These are phyloP conservation scores for Plusia festucae DNA, from an alignment of 2,888 invertebrate species.

Conservation along the genomic window DNA sequence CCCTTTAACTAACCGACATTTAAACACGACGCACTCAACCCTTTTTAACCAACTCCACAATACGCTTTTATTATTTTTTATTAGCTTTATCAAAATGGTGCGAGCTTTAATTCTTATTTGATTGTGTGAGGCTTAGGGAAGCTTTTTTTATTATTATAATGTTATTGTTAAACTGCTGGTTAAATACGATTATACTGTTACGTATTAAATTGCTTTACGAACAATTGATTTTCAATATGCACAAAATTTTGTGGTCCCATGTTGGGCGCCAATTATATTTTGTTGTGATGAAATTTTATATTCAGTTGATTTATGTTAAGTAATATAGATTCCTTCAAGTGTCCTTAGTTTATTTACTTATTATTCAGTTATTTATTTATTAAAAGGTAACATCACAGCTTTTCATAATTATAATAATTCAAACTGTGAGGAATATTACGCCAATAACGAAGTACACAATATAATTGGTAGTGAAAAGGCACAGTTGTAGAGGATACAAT, in stretches of 20 bases:
- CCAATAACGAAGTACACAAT: no score
- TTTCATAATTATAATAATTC: no score
- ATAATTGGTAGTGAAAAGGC: no score
- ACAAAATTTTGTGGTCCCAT: conserved; percentile 48
- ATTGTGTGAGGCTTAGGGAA: conserved; percentile 40
- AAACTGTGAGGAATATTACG: no score
- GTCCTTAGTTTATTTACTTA: background rate
- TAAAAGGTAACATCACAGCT: no score
- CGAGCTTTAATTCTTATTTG: conserved; percentile 55
- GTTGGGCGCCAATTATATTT: conserved; percentile 57
- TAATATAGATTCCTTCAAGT: background rate
- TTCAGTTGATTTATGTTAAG: background rate
- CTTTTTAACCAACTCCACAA: conserved; percentile 38
- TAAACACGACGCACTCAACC: conserved; percentile 31
- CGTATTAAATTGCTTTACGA: conserved; percentile 59
- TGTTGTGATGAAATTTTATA: background rate
- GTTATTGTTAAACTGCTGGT: conserved; percentile 42
- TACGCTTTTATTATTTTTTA: conserved; percentile 28
- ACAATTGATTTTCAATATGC: conserved; percentile 64
- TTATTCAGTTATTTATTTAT: no score
- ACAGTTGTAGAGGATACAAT: no score
- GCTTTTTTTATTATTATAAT: conserved; percentile 47
- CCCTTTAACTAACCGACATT: conserved; percentile 47
- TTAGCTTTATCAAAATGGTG: conserved; percentile 51
- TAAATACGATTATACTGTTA: conserved; percentile 48